Evolutionary conservation across 2,797 vertebrate species (phyloP).

Genomic region (Scolopax bukidnonensis): DNA sequence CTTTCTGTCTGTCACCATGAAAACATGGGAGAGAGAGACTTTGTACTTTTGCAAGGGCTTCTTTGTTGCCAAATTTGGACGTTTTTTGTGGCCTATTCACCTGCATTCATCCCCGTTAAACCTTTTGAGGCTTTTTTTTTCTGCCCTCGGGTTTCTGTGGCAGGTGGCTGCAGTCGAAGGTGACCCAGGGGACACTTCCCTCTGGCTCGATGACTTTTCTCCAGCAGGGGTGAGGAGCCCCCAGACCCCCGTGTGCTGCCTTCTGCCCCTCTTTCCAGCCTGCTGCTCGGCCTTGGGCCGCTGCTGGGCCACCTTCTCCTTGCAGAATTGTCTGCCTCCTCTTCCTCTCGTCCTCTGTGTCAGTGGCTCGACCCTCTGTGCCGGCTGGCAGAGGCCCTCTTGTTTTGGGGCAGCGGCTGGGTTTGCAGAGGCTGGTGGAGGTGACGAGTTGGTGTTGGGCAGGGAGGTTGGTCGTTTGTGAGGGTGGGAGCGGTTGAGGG

Average conservation of each 20-base stretch:
- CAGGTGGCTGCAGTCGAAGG: background rate
- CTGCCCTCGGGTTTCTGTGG: background rate
- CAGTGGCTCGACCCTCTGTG: background rate
- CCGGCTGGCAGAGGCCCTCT: fast-evolving
- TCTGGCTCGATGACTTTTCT: background rate
- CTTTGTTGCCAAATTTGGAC: background rate
- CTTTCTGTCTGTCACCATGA: background rate
- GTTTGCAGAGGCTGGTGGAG: background rate
- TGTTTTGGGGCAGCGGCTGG: background rate
- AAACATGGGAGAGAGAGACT: background rate
- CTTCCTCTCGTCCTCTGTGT: background rate
- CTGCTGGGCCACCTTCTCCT: background rate
- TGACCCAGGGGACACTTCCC: background rate
- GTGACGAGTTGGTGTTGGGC: background rate
- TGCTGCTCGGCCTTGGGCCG: background rate
- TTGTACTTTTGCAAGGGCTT: background rate
- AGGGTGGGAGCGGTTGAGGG: background rate
- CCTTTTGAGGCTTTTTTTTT: background rate
- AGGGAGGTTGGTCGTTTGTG: background rate
- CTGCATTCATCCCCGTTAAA: background rate
- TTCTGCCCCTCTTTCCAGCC: background rate
- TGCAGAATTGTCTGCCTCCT: background rate
- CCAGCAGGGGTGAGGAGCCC: background rate
- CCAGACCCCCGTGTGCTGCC: fast-evolving
- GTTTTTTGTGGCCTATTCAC: background rate